Percentiles rank a stretch among this genome's conserved stretches.
phyloP scores from a whole-genome alignment of 2,113 vertebrate genomes.

The Cynocephalus volans region DNA sequence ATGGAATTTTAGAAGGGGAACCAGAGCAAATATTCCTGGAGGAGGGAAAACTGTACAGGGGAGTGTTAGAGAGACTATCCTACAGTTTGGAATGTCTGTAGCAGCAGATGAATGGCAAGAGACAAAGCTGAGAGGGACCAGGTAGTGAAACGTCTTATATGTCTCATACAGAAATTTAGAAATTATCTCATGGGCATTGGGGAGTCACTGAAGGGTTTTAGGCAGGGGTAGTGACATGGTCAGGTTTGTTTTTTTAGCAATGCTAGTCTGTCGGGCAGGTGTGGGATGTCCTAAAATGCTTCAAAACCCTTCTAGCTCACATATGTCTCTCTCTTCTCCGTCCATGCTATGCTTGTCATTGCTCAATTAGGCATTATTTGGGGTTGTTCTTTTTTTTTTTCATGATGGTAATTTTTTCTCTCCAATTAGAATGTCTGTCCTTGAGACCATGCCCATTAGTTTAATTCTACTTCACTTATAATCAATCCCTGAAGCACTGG shows the following conservation, averaged over 20 bases:
- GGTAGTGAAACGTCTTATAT: background rate
- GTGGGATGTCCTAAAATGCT: background rate
- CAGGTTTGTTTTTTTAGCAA: constrained; percentile 45
- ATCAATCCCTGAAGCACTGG: background rate
- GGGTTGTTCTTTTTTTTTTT: background rate
- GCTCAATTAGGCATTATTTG: background rate
- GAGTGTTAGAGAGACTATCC: background rate
- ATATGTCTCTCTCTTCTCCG: background rate
- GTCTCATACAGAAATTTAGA: background rate
- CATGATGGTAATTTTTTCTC: background rate
- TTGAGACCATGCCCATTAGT: background rate
- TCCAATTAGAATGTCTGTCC: background rate
- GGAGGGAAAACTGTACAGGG: background rate
- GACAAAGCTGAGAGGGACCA: background rate
- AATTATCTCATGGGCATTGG: background rate
- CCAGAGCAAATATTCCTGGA: background rate
- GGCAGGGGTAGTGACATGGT: background rate
- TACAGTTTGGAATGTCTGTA: background rate
- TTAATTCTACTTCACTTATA: background rate
- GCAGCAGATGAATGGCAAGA: background rate
- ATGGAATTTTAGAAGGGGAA: background rate
- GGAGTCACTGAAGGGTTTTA: background rate
- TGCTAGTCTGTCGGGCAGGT: background rate
- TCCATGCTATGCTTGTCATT: background rate
- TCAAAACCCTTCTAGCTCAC: rapidly evolving